Percentiles rank a stretch among this genome's conserved stretches.
Evolutionary conservation across 1,140 invertebrate genomes (phyloP).

Genomic region (Drosophila leontia): DNA sequence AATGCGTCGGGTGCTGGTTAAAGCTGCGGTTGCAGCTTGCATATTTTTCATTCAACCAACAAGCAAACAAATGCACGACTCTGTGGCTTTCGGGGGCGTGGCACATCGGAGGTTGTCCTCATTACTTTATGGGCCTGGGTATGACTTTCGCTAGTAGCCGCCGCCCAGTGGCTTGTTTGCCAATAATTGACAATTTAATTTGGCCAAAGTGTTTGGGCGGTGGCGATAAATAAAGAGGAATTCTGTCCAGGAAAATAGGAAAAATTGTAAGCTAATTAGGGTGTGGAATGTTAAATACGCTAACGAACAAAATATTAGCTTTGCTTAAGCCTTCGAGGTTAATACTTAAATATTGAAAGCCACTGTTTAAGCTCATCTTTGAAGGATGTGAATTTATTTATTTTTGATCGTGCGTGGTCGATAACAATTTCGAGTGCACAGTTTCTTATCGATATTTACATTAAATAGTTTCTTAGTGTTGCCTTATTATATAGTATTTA

Average conservation of each 20-base stretch:
- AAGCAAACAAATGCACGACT: slow-evolving; percentile 53
- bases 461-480: no score
- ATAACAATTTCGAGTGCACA: no score
- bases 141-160: slow-evolving; percentile 65
- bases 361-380: background rate
- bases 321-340: background rate
- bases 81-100: slow-evolving; percentile 52
- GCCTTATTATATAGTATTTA: no score
- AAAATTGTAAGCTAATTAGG: slow-evolving; percentile 34
- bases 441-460: no score
- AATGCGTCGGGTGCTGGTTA: slow-evolving; percentile 75
- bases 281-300: slow-evolving; percentile 38
- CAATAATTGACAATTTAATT: slow-evolving; percentile 83
- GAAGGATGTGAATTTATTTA: background rate
- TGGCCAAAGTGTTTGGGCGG: slow-evolving; percentile 59
- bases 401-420: no score
- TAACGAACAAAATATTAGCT: slow-evolving; percentile 14
- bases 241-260: background rate
- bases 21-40: slow-evolving; percentile 70
- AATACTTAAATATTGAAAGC: background rate
- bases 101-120: slow-evolving; percentile 10
- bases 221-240: slow-evolving; percentile 16
- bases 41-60: slow-evolving; percentile 55
- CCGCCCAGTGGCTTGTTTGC: slow-evolving; percentile 61
- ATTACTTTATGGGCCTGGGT: slow-evolving; percentile 54